Percentiles rank a stretch among this genome's conserved stretches.
Evolutionary conservation across 2,797 vertebrate genomes (phyloP).

Genomic region (Potorous gilbertii): DNA sequence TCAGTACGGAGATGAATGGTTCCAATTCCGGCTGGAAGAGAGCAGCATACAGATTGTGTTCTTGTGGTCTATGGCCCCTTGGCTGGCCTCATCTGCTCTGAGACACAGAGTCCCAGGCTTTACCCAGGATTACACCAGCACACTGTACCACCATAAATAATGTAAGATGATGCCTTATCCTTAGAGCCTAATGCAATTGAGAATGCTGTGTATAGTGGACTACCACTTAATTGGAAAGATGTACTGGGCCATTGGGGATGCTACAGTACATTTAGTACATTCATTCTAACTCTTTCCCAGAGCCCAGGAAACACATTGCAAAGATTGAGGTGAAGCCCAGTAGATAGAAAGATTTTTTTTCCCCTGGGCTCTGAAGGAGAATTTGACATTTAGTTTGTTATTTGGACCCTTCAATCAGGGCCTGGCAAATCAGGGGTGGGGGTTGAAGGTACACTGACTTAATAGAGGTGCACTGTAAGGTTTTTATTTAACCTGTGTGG

Average conservation of each 20-base stretch:
- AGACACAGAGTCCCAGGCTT: slow-evolving; percentile 41
- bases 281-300: slow-evolving; percentile 71
- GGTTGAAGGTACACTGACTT: background rate
- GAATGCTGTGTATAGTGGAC: slow-evolving; percentile 70
- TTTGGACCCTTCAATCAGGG: background rate
- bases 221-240: slow-evolving; percentile 76
- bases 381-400: background rate
- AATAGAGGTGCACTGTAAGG: background rate
- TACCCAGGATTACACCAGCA: slow-evolving; percentile 47
- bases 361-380: background rate
- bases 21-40: background rate
- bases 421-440: background rate
- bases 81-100: background rate
- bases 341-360: background rate
- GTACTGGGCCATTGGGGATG: slow-evolving; percentile 60
- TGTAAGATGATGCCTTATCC: slow-evolving; percentile 62
- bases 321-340: background rate
- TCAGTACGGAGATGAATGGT: background rate
- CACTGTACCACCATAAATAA: slow-evolving; percentile 60
- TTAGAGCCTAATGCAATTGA: slow-evolving; percentile 72
- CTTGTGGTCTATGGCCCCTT: background rate
- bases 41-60: background rate
- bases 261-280: slow-evolving; percentile 75
- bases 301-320: slow-evolving; percentile 61
- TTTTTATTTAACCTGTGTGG: background rate